These are phyloP conservation scores for Pluvianellus socialis DNA, from an alignment of 2,113 vertebrate species.

Conservation along the genomic window DNA sequence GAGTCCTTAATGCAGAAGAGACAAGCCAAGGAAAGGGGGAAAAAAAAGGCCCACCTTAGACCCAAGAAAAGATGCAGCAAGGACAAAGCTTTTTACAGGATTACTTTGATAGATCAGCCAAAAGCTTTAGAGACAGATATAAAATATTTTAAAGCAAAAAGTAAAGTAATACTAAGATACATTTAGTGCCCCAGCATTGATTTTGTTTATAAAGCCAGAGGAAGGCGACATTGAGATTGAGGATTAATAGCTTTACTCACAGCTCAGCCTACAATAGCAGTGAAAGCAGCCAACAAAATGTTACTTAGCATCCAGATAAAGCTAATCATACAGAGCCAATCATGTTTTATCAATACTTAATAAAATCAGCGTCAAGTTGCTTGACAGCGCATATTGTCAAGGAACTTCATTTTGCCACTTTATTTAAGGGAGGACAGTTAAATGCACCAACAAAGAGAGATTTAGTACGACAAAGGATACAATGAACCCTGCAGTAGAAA, in stretches of 20 bases:
- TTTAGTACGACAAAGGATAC: background rate
- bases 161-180: background rate
- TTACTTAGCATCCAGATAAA: background rate
- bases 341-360: background rate
- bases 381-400: background rate
- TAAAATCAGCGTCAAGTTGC: background rate
- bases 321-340: background rate
- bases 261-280: background rate
- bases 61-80: constrained; percentile 27
- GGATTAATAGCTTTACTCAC: background rate
- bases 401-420: background rate
- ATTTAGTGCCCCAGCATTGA: background rate
- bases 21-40: constrained; percentile 53
- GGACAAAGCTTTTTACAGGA: constrained; percentile 33
- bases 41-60: constrained; percentile 67
- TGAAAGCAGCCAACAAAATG: constrained; percentile 17
- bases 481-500: background rate
- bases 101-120: constrained; percentile 36
- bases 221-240: background rate
- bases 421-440: constrained; percentile 42
- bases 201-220: background rate
- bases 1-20: constrained; percentile 73
- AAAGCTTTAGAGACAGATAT: background rate
- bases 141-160: constrained; percentile 5
- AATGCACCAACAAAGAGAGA: constrained; percentile 12